phyloP scores from a whole-genome alignment of 1,140 invertebrate species.

The Drosophila gunungcola region DNA sequence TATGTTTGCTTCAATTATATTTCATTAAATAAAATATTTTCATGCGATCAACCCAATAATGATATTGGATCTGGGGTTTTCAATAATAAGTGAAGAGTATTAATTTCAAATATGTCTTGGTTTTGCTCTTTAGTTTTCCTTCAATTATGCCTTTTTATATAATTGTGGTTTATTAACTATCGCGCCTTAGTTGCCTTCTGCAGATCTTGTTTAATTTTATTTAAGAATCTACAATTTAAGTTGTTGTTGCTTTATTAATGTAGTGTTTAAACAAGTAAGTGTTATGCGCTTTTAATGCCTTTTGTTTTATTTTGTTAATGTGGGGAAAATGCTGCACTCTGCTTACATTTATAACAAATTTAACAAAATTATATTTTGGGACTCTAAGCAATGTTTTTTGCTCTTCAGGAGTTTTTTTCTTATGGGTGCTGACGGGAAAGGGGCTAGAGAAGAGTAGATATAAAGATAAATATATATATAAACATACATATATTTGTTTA shows the following conservation, averaged over 20 bases:
- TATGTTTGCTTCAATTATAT: conserved; percentile 55
- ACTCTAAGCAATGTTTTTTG: conserved; percentile 13
- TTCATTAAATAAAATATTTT: conserved; percentile 33
- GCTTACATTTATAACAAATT: conserved; percentile 64
- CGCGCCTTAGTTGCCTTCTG: conserved; percentile 26
- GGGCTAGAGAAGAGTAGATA: conserved; percentile 14
- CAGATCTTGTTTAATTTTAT: conserved; percentile 34
- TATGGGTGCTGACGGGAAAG: conserved; percentile 6
- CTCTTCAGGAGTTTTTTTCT: conserved; percentile 11
- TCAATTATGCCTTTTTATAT: conserved; percentile 45
- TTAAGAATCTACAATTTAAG: conserved; percentile 57
- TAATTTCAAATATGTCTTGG: conserved; percentile 72
- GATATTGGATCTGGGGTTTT: conserved; percentile 56
- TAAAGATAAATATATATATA: conserved; percentile 44
- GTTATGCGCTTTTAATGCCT: conserved; percentile 39
- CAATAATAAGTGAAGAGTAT: conserved; percentile 77
- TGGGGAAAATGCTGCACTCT: conserved; percentile 16
- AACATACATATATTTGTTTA: conserved; percentile 50
- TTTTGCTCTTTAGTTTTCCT: conserved; percentile 29
- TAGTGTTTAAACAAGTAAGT: conserved; percentile 41
- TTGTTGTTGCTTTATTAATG: conserved; percentile 50
- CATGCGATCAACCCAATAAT: conserved; percentile 69
- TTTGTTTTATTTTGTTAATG: conserved; percentile 33
- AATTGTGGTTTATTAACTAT: conserved; percentile 49
- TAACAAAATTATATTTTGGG: conserved; percentile 58